These are phyloP conservation scores for Incurvaria masculella DNA, from an alignment of 2,888 invertebrate genomes.

Conservation along the genomic window DNA sequence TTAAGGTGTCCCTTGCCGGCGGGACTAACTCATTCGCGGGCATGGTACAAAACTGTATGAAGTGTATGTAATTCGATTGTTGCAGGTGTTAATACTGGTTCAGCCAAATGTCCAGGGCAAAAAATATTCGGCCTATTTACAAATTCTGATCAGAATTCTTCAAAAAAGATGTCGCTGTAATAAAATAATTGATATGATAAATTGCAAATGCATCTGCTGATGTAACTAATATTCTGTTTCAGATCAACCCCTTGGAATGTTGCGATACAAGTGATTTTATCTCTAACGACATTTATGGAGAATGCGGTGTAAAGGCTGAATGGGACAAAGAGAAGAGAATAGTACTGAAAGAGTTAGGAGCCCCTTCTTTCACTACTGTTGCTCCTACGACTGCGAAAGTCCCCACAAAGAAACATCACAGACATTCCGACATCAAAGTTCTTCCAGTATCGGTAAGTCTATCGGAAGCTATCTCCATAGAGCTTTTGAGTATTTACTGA, in stretches of 20 bases:
- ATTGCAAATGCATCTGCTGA: too few species aligned
- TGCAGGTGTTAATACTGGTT: too few species aligned
- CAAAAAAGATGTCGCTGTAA: too few species aligned
- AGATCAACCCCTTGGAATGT: conserved; percentile 34
- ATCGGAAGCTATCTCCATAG: background rate
- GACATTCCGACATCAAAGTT: conserved; percentile 27
- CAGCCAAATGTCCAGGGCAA: too few species aligned
- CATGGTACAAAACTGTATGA: too few species aligned
- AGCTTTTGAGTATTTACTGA: background rate
- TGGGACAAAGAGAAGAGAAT: conserved; percentile 29
- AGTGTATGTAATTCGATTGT: too few species aligned
- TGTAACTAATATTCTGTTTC: too few species aligned
- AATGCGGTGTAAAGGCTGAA: conserved; percentile 31
- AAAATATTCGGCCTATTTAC: too few species aligned
- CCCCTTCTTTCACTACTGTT: conserved; percentile 4
- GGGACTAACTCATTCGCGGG: too few species aligned
- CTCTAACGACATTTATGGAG: conserved; percentile 25
- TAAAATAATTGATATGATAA: too few species aligned
- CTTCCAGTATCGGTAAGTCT: conserved; percentile 34
- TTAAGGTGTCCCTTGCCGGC: too few species aligned
- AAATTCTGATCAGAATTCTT: too few species aligned
- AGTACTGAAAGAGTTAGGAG: conserved; percentile 18
- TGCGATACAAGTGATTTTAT: conserved; percentile 37
- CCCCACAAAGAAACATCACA: conserved; percentile 13
- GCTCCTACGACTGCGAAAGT: conserved; percentile 17